Evolutionary conservation across 2,113 vertebrate species (phyloP), one percentile per base, ranked within the genome.

Genomic region (Ia io): DNA sequence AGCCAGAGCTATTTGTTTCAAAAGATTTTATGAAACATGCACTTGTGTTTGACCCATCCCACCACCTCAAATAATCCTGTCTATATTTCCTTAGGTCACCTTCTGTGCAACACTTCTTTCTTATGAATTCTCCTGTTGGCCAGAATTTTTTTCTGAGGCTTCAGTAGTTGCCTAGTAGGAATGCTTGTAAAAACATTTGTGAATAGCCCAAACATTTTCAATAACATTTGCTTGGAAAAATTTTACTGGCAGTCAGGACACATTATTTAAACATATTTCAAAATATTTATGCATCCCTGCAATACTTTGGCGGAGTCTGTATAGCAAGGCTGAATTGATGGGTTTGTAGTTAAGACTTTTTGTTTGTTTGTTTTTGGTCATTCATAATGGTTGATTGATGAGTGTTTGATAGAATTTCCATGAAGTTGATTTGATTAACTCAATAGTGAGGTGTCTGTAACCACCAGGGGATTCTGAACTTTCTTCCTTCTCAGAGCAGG

Each of bases 221-320:
- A 97, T 96, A 97, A 96, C 96, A 96, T 97, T 97, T 97, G 95
- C 97, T 96, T 97, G 96, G 96, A 97, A 97, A 97, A 97, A 90
- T 84, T 97, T 96, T 96, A 97, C 94, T 97, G 96, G 96, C 95
- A 97, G 90, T 86, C 88, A 97, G 96, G 73, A 94, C 78, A 97
- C 69, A 95, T 97, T 97, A 97, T 97, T 97, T 97, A 97, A 97
- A 93, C 97, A 94, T 96, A 97, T 97, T 97, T 97, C 97, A 97
- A 97, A 97, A 97, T 97, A 97, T 97, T 97, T 97, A 95, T 95
- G 84, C 86, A 93, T 97, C 96, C 88, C 37, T 91, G 93, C 93
- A 97, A 95, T 97, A 90, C 88, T 97, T 96, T 96, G 93, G 95
- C 5, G 61, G 63, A 93, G 20, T 89, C 80, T 95, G 82, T 92